Evolutionary conservation across 2,888 invertebrate genomes (phyloP), one percentile per base, ranked within the genome.

Genomic region (Leuctra nigra): DNA sequence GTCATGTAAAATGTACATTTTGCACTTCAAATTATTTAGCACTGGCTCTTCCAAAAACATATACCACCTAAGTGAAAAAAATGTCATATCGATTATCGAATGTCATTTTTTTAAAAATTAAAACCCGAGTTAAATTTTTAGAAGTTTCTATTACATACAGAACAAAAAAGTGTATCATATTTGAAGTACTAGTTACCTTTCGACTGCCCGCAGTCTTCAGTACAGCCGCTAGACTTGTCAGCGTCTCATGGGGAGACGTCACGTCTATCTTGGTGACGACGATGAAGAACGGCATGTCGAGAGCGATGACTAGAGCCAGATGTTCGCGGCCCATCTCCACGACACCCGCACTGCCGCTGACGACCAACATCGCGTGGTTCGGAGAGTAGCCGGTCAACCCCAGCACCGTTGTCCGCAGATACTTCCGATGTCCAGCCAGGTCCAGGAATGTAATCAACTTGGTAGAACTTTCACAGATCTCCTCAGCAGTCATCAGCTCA

Each of bases 391-490:
- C 93, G 3, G 92, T 92, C 35, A 98, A 76, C 0, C 97, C 98
- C 71, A 93, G 89, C 35, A 97, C 84, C 1, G 98, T 98, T 52
- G 98, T 98, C 61, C 91, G 81, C 70, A 97, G 82, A 70, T 98
- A 99, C 71, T 97, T 96, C 63, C 88, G 84, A 74, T 98, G 96
- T 0, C 98, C 98, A 2, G 97, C 97, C 64, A 98, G 76, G 74
- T 99, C 98, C 67, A 98, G 84, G 68, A 96, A 91, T 0, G 95
- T 93, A 0, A 99, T 89, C 25, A 99, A 75, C 73, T 96, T 97
- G 6, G 90, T 87, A 1, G 95, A 94, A 44, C 86, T 77, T 68
- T 95, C 94, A 64, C 93, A 93, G 56, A 98, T 96, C 64, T 97
- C 89, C 68, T 95, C 94, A 0, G 93, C 87, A 0, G 91, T 92